phyloP scores from a whole-genome alignment of 2,888 invertebrate species.

The Polydrusus pterygomalis region DNA sequence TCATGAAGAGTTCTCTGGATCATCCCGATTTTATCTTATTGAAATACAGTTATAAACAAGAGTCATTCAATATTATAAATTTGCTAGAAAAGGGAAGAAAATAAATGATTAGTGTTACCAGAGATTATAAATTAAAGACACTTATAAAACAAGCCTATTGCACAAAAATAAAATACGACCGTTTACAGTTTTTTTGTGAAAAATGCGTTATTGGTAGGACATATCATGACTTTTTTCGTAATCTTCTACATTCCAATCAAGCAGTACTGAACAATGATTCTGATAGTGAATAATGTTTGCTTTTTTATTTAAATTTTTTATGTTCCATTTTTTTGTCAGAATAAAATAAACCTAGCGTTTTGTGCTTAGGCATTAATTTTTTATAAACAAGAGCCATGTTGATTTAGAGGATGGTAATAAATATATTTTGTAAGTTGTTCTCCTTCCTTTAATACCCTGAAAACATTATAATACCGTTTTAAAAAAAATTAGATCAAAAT shows the following conservation, averaged over 20 bases:
- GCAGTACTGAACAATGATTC: slow-evolving; percentile 1
- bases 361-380: too few species aligned
- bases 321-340: too few species aligned
- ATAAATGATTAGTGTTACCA: not conserved
- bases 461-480: not conserved
- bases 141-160: not conserved
- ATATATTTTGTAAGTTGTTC: not conserved
- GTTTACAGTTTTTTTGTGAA: not conserved
- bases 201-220: not conserved
- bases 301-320: slow-evolving; percentile 1
- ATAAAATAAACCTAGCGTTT: too few species aligned
- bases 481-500: not conserved
- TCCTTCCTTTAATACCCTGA: not conserved
- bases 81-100: not conserved
- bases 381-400: not conserved
- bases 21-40: not conserved
- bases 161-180: not conserved
- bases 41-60: not conserved
- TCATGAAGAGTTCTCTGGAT: not conserved
- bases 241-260: not conserved
- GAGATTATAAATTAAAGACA: not conserved
- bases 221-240: not conserved
- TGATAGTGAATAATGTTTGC: not conserved
- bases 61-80: slow-evolving; percentile 3
- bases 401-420: not conserved